Conservation (phyloP, 1,140 invertebrate genomes). For the Telenomus remus region DNA sequence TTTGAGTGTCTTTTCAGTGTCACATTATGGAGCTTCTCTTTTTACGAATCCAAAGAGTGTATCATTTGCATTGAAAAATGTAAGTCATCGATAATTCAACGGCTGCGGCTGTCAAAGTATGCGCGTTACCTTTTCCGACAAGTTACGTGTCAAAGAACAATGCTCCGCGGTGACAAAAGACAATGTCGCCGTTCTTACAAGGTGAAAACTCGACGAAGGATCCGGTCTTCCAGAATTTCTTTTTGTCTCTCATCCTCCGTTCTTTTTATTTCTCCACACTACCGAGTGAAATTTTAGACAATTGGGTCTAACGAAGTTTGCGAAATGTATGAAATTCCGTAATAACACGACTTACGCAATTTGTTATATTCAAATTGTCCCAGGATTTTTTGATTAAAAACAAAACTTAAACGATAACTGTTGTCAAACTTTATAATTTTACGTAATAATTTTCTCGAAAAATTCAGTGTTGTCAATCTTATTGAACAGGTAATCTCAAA, state of each 20-base stretch:
- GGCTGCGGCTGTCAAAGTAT: constrained; percentile 3
- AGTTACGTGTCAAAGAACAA: constrained; percentile 26
- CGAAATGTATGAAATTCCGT: background rate
- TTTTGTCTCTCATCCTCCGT: constrained; percentile 5
- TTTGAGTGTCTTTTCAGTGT: constrained; percentile 13
- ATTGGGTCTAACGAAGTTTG: background rate
- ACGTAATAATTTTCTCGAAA: too few species aligned
- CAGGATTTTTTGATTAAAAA: too few species aligned
- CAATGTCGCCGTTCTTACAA: constrained; percentile 20
- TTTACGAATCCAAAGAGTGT: constrained; percentile 6
- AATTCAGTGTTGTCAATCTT: too few species aligned
- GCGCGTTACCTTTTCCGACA: constrained; percentile 11
- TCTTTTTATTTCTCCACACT: constrained; percentile 2
- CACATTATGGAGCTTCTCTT: constrained; percentile 17
- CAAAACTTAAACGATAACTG: too few species aligned
- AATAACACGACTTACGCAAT: background rate
- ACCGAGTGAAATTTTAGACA: constrained; percentile 9
- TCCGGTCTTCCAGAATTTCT: constrained; percentile 11
- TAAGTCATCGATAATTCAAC: constrained; percentile 24
- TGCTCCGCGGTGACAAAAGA: constrained; percentile 9
- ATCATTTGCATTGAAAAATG: constrained; percentile 12
- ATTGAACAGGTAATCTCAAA: too few species aligned
- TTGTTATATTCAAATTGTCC: background rate
- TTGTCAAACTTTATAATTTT: too few species aligned
- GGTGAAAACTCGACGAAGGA: constrained; percentile 12